Evolutionary conservation across 2,113 vertebrate species (phyloP), one percentile per base, ranked within the genome.

Genomic region (Pleuronectes platessa): DNA sequence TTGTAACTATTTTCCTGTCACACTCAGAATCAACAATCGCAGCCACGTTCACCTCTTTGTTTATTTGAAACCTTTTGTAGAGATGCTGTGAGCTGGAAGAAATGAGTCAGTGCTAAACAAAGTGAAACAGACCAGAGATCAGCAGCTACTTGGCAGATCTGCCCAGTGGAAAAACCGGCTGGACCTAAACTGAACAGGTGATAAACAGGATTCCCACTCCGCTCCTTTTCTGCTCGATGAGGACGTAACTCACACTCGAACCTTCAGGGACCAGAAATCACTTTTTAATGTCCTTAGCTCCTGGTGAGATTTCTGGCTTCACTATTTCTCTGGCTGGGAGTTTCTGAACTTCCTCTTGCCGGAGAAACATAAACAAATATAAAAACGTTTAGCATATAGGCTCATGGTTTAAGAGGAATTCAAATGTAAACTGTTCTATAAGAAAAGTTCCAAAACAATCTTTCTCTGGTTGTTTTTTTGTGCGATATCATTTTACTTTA

Each of bases 11-110:
- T 10, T 51, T 45, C 23, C 42, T 18, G 15, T 47, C 42, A 24
- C 21, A 64, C 13, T 64, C 1, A 49, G 62, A 64, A 64, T 24
- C 40, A 23, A 17, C 37, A 45, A 2, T 45, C 2, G 11, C 47
- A 17, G 15, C 5, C 47, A 7, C 47, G 17, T 18, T 18, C 23
- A 17, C 40, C 51, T 17, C 18, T 35, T 35, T 55, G 51, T 55
- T 21, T 27, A 37, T 18, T 56, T 15, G 10, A 40, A 40, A 7
- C 14, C 23, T 26, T 31, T 17, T 21, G 61, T 14, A 65, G 51
- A 45, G 35, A 67, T 35, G 20, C 49, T 23, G 49, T 8, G 23
- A 4, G 62, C 23, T 66, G 54, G 54, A 66, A 49, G 56, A 74
- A 27, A 45, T 31, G 53, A 64, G 61, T 40, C 24, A 49, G 8